These are phyloP conservation scores for Rissa tridactyla DNA, from an alignment of 2,113 vertebrate species.

Conservation along the genomic window DNA sequence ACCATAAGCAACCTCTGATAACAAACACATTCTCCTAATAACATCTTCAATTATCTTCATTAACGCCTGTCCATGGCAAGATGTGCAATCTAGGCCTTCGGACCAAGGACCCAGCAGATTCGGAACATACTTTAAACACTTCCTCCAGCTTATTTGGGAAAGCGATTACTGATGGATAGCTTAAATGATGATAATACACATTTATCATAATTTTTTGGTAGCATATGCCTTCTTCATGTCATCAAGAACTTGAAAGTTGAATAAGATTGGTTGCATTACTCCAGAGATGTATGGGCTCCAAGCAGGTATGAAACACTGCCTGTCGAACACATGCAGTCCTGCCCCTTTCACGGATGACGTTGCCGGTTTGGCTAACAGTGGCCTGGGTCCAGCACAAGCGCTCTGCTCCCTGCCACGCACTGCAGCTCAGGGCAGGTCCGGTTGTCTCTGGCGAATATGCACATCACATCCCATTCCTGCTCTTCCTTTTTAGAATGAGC, in stretches of 20 bases:
- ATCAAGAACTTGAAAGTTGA: neutral
- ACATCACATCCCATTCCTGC: neutral
- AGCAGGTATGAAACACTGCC: neutral
- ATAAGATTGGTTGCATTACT: neutral
- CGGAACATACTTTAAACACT: neutral
- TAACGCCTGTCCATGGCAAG: slow-evolving; percentile 71
- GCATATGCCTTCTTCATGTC: neutral
- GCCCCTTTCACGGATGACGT: neutral
- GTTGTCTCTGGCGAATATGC: neutral
- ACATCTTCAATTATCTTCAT: slow-evolving; percentile 80
- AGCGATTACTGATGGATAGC: neutral
- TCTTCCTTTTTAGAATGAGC: neutral
- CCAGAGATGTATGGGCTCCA: neutral
- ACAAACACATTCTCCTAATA: slow-evolving; percentile 84
- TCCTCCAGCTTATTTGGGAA: neutral
- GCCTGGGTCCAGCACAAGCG: neutral
- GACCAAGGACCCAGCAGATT: neutral
- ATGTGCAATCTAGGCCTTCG: slow-evolving; percentile 29
- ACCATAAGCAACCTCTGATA: slow-evolving; percentile 76
- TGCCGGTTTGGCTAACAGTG: neutral
- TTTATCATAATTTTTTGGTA: slow-evolving; percentile 43
- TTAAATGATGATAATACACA: neutral
- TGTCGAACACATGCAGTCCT: neutral
- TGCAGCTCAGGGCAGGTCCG: neutral
- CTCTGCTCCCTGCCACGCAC: neutral